Conservation (phyloP, 1,140 invertebrate species). For the Metaphire vulgaris region DNA sequence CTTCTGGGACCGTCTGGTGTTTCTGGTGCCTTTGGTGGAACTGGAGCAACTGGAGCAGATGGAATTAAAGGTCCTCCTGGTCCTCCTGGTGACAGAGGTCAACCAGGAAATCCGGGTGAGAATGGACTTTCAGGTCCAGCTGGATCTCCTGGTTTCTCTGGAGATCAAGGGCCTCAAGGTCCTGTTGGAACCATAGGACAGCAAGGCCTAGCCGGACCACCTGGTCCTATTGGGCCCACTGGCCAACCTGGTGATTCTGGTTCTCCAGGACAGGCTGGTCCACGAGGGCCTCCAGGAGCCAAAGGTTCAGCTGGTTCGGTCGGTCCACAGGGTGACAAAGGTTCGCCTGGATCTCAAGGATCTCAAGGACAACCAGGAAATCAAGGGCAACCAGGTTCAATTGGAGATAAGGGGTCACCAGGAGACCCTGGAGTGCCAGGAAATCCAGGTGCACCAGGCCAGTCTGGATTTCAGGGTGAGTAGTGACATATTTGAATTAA, state of each 20-base stretch:
- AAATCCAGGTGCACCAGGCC: not conserved
- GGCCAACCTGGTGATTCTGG: constrained; percentile 11
- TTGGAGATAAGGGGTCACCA: constrained; percentile 17
- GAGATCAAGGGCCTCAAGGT: constrained; percentile 9
- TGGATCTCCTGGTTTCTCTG: constrained; percentile 12
- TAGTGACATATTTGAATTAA: too few species aligned
- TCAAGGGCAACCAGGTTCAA: not conserved
- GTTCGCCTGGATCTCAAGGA: constrained; percentile 13
- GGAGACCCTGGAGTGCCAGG: constrained; percentile 14
- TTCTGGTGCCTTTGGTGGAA: constrained; percentile 3
- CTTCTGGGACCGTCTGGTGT: not conserved
- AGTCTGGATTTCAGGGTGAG: constrained; percentile 2
- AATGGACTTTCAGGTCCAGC: not conserved
- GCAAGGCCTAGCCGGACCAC: constrained; percentile 9
- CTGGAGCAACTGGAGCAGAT: not conserved
- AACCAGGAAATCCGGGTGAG: not conserved
- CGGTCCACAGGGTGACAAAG: constrained; percentile 7
- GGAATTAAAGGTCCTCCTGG: not conserved
- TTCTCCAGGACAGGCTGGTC: constrained; percentile 2
- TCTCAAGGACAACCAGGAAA: constrained; percentile 7
- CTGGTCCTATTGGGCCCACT: not conserved
- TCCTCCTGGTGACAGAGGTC: not conserved
- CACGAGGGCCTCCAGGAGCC: constrained; percentile 12
- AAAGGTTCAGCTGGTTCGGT: constrained; percentile 1
- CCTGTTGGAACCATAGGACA: not conserved